These are phyloP conservation scores for Arrhamphus sclerolepis DNA, from an alignment of 2,797 vertebrate species.

Conservation along the genomic window DNA sequence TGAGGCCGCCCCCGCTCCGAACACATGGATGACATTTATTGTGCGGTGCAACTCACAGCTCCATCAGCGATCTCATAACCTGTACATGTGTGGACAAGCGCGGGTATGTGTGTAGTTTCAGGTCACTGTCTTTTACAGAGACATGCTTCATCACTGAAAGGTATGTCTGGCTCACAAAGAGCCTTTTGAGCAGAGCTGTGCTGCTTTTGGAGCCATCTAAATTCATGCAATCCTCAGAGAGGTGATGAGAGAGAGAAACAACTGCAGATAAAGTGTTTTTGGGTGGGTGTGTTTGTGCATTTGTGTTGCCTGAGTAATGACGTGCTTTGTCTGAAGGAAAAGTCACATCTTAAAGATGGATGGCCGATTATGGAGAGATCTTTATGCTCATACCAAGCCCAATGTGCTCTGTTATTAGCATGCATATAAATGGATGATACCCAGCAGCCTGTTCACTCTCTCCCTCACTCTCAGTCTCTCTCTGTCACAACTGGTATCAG, in stretches of 20 bases:
- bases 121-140: conserved; percentile 50
- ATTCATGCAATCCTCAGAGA: conserved; percentile 31
- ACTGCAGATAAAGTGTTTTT: conserved; percentile 37
- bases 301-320: conserved; percentile 57
- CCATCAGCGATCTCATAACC: conserved; percentile 39
- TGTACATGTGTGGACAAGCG: conserved; percentile 9
- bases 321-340: conserved; percentile 53
- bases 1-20: conserved; percentile 33
- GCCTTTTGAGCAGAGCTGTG: conserved; percentile 41
- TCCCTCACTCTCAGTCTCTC: conserved; percentile 10
- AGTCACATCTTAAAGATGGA: conserved; percentile 70
- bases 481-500: conserved; percentile 52
- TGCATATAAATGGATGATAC: conserved; percentile 72
- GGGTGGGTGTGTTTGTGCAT: conserved; percentile 10
- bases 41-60: conserved; percentile 42
- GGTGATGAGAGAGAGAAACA: conserved; percentile 43
- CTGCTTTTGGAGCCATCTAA: conserved; percentile 43
- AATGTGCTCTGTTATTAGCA: conserved; percentile 69
- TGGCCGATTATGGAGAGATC: conserved; percentile 67
- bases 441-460: conserved; percentile 63
- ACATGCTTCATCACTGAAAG: conserved; percentile 48
- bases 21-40: conserved; percentile 61
- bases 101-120: conserved; percentile 22
- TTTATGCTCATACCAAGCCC: conserved; percentile 55
- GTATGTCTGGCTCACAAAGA: conserved; percentile 44